Percentiles rank a stretch among this genome's conserved stretches.
These are phyloP conservation scores for Synaphobranchus kaupii DNA, from an alignment of 2,797 vertebrate genomes.

Conservation along the genomic window DNA sequence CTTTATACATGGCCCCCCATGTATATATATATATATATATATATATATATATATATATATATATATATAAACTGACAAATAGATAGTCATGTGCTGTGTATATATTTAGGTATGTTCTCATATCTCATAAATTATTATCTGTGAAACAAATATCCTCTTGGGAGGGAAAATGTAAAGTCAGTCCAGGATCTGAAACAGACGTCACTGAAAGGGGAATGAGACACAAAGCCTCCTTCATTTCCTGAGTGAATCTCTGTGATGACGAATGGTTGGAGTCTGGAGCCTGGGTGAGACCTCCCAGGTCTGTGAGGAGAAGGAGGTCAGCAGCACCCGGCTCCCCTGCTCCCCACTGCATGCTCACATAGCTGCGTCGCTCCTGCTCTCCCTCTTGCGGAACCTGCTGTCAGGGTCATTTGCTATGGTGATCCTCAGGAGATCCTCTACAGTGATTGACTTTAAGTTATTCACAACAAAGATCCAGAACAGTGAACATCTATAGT, in stretches of 20 bases:
- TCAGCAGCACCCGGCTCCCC: not conserved
- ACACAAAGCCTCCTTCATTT: conserved; percentile 16
- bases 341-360: not conserved
- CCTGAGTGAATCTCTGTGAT: not conserved
- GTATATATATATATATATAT: too few relatives aligned
- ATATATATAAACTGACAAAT: not conserved
- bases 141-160: not conserved
- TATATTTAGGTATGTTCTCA: not conserved
- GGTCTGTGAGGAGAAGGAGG: not conserved
- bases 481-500: not conserved
- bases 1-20: too few relatives aligned
- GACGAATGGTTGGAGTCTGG: not conserved
- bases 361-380: not conserved
- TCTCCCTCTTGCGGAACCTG: not conserved
- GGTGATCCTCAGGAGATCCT: not conserved
- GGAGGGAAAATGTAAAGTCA: not conserved
- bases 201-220: not conserved
- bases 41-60: not conserved
- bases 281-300: conserved; percentile 6
- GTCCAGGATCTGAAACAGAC: not conserved
- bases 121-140: not conserved
- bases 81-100: not conserved
- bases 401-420: not conserved
- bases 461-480: too few relatives aligned
- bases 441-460: not conserved